Evolutionary conservation across 2,113 vertebrate genomes (phyloP), one percentile per base, ranked within the genome.

Genomic region (Chamaea fasciata): DNA sequence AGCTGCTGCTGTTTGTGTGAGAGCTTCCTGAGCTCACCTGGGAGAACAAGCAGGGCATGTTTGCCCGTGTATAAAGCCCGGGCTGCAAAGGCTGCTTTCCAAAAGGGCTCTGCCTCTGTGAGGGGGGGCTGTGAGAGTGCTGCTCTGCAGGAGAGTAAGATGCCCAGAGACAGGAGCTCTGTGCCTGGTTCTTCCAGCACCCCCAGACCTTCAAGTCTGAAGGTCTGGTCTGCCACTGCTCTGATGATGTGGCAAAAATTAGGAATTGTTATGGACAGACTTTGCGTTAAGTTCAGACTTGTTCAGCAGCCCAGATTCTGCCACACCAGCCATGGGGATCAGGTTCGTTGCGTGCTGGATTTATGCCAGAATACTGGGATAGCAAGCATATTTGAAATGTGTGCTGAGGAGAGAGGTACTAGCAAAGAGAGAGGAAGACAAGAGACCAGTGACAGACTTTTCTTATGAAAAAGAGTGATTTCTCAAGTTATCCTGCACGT

Each of bases 81-180:
- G 31, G 49, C 62, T 56, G 7, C 15, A 33, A 31, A 3, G 11
- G 39, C 26, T 56, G 39, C 4, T 49, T 10, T 49, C 22, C 53
- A 33, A 14, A 68, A 33, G 33, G 24, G 7, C 41, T 71, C 77
- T 76, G 37, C 44, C 18, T 31, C 49, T 23, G 37, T 7, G 13
- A 20, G 4, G 1, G 2, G 20, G 9, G 39, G 8, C 50, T 56
- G 35, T 0, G 0, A 47, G 50, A 30, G n/a, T 1, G 37, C 2
- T 6, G 26, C 31, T 71, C 65, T 75, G 30, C 21, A 33, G 39
- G 30, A 22, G 0, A 28, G 14, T 9, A 8, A 41, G 0, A 0
- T 70, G 64, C 39, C 35, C 44, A 18, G 2, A 3, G 53, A 22
- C 49, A 44, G 47, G 47, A 90, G 17, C 52, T 55, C 52, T 7